Base-by-base conservation (phyloP, 2,113 vertebrate genomes). In the Rynchops niger region DNA sequence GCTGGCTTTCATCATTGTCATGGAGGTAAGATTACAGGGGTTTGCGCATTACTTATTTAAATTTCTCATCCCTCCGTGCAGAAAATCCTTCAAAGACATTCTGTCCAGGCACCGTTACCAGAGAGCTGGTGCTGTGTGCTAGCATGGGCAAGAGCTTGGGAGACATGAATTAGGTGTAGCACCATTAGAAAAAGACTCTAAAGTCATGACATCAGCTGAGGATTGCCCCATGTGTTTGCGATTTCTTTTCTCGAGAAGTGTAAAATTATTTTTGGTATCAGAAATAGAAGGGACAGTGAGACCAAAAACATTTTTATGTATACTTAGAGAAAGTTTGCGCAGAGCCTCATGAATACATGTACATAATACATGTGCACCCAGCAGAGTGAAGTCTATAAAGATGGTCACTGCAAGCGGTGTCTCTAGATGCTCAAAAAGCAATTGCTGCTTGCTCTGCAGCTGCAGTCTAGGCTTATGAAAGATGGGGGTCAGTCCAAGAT, bases 1-100 rank as follows among this genome's bases (percentile, higher is more conserved):
- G 96, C 98, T 99, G 97, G 98, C 99, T 90, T 99, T 99, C 82
- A 98, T 99, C 93, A 99, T 99, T 65, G 99, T 99, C 85, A 98
- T 99, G 85, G 99, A 99, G 99, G 99, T 99, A 90, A 63, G 98
- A 70, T 17, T 43, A 8, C 0, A 2, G 45, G 40, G 23, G 5
- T 9, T 45, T 71, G 52, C 82, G 70, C 17, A 4, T 32, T 52
- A 50, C 21, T 66, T 38, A 13, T 47, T 79, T 30, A 65, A 32
- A 55, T 12, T 80, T 53, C 63, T 86, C n/a, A 67, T 91, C 30
- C 17, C 22, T 87, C 73, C 12, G 3, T 55, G 29, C 2, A 15
- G 47, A 82, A 91, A 88, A 55, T 73, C 77, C 42, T 88, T 58
- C 67, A 14, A 49, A 86, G 71, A 5, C 18, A 2, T 49, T 73